Conservation (phyloP, 2,888 invertebrate genomes). For the Calliphora vomitoria region DNA sequence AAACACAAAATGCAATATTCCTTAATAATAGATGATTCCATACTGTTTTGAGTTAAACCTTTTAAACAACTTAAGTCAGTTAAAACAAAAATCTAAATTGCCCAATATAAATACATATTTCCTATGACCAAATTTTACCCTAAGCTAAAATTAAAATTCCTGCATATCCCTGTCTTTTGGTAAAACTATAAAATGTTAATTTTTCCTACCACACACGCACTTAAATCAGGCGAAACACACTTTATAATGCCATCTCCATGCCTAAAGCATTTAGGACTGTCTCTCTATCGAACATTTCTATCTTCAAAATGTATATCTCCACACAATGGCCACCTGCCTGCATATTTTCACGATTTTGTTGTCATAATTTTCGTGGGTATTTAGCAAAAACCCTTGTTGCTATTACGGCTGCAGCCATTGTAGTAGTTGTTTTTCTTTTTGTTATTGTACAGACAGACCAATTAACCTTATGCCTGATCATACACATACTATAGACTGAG, state of each 20-base stretch:
- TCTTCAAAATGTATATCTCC: conserved; percentile 24
- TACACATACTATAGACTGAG: not conserved
- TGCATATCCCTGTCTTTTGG: not conserved
- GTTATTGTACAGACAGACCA: conserved; percentile 46
- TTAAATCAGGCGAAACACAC: not conserved
- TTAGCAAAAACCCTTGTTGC: conserved; percentile 51
- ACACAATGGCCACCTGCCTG: conserved; percentile 37
- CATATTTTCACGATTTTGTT: conserved; percentile 67
- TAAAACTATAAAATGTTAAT: conserved; percentile 40
- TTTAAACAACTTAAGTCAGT: no score
- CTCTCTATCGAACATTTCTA: conserved; percentile 19
- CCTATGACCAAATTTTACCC: no score
- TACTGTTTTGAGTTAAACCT: no score
- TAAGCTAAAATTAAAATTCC: not conserved
- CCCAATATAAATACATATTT: no score
- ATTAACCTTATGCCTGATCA: conserved; percentile 67
- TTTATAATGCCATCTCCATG: conserved; percentile 17
- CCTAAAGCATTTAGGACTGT: not conserved
- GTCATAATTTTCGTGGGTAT: conserved; percentile 64
- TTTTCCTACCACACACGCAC: not conserved
- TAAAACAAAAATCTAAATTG: no score
- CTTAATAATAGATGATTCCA: no score
- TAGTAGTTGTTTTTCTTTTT: conserved; percentile 25
- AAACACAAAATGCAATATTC: no score
- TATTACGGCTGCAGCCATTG: conserved; percentile 6